A percentile compares a stretch with the other conserved stretches of the same genome.
These are phyloP conservation scores for Dione juno DNA, from an alignment of 2,888 invertebrate genomes.

Conservation along the genomic window DNA sequence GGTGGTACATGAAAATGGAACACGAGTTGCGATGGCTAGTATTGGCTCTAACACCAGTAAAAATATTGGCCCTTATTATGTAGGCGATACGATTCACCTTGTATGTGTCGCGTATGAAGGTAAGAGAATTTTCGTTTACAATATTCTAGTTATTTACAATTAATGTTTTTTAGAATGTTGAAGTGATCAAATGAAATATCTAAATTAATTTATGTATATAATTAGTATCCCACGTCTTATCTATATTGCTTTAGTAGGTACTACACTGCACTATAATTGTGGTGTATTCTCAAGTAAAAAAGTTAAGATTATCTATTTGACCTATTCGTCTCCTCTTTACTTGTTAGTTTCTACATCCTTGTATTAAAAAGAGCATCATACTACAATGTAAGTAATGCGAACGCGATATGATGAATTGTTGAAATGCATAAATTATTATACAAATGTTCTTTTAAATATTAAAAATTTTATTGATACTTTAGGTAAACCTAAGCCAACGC, in stretches of 20 bases:
- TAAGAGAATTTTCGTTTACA: slow-evolving; percentile 62
- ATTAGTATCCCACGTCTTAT: no score
- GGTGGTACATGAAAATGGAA: slow-evolving; percentile 90
- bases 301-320: no score
- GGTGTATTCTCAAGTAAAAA: no score
- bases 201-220: no score
- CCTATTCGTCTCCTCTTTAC: no score
- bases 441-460: no score
- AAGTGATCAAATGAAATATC: no score
- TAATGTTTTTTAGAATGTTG: no score
- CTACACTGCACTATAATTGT: no score
- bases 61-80: slow-evolving; percentile 90
- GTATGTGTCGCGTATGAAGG: slow-evolving; percentile 94
- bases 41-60: slow-evolving; percentile 70
- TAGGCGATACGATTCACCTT: slow-evolving; percentile 91
- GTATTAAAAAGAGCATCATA: not conserved
- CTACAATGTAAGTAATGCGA: not conserved
- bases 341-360: no score
- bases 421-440: not conserved
- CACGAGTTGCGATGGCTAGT: slow-evolving; percentile 88
- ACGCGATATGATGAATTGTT: not conserved
- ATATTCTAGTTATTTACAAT: no score
- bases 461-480: slow-evolving; percentile 8
- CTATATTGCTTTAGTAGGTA: no score
- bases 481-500: slow-evolving; percentile 87